These are phyloP conservation scores for Auanema sp. DNA, from an alignment of 2,888 invertebrate species.

Conservation along the genomic window DNA sequence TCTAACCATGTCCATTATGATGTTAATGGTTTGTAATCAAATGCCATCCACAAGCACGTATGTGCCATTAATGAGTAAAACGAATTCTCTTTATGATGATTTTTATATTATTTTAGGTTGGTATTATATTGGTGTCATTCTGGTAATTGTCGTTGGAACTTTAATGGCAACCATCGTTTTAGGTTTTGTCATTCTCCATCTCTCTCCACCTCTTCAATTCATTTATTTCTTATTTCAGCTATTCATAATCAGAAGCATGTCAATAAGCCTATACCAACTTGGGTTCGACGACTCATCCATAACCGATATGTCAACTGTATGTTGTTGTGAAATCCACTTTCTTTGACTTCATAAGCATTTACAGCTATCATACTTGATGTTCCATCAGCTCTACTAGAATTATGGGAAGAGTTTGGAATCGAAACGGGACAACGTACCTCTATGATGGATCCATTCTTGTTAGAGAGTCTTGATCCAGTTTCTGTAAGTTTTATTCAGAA, in stretches of 20 bases:
- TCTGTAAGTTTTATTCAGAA: conserved; percentile 23
- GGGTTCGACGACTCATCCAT: conserved; percentile 30
- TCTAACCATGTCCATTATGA: conserved; percentile 67
- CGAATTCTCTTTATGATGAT: conserved; percentile 7
- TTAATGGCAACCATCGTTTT: conserved; percentile 68
- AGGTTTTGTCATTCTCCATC: conserved; percentile 13
- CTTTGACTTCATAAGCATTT: conserved; percentile 20
- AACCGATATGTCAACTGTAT: conserved; percentile 24
- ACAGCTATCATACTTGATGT: conserved; percentile 14
- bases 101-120: conserved; percentile 63
- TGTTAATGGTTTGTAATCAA: conserved; percentile 67
- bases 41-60: conserved; percentile 68
- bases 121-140: conserved; percentile 68
- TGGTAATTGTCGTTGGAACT: conserved; percentile 68
- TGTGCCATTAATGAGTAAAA: conserved; percentile 67
- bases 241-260: conserved; percentile 50
- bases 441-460: conserved; percentile 45
- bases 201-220: background rate
- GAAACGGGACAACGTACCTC: conserved; percentile 44
- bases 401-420: conserved; percentile 62
- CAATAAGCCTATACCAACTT: conserved; percentile 30
- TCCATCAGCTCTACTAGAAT: conserved; percentile 49
- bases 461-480: conserved; percentile 39
- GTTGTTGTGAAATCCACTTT: conserved; percentile 19
- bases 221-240: conserved; percentile 24